Base-by-base conservation (phyloP, 2,113 vertebrate species). In the Megaceryle maxima region DNA sequence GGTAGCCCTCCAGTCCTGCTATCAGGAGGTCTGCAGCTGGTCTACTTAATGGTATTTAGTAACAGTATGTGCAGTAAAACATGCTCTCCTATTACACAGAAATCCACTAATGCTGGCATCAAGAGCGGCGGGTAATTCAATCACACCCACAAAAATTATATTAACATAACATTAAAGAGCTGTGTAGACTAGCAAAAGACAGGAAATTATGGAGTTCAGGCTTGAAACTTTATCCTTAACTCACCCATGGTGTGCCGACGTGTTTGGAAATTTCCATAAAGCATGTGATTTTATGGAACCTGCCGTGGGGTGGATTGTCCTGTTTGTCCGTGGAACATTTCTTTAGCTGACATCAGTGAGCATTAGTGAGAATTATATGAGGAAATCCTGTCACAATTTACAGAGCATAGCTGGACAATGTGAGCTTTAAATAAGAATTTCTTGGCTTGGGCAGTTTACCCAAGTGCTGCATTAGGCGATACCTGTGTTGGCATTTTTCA, bases 171-270 rank as follows among this genome's bases (percentile, higher is more conserved):
- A 83, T 95, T 94, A 95, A 92, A 94, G 92, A 94, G 77, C 89
- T 91, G 88, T 4, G 11, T 48, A 94, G 91, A 85, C 63, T 78
- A 95, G 92, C 72, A 70, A 87, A 96, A 90, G 95, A 66, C 94
- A 95, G 96, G 95, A 96, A 96, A 97, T 94, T 81, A 57, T 15
- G 62, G 57, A 87, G 76, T 91, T 92, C 46, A 84, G 78, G 62
- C 84, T 92, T 95, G 95, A 97, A 97, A 95, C 91, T 95, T 96
- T 95, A 95, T 94, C 95, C 93, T 92, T 81, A 73, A 50, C 76
- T 97, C 87, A 86, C 72, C 72, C 78, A 19, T 82, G 33, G 72
- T 81, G 67, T 91, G 57, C 66, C 0, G 7, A 92, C 53, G 70
- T 83, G 62, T 89, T 83, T 79, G 82, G 85, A 90, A 94, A 91